phyloP scores from a whole-genome alignment of 2,888 invertebrate species.

The Toxonevra muliebris region DNA sequence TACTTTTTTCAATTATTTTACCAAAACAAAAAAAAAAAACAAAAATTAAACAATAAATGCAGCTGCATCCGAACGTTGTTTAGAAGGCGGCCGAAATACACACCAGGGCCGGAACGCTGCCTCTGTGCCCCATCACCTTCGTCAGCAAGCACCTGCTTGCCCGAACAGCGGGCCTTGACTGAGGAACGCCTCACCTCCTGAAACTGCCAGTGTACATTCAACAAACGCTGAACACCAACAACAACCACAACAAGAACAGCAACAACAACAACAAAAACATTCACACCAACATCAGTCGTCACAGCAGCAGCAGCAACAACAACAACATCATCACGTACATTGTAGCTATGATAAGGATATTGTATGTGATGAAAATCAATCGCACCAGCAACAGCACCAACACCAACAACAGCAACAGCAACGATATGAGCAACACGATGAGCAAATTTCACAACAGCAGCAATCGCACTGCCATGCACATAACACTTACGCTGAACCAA shows the following conservation, averaged over 20 bases:
- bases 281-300: slow-evolving; percentile 49
- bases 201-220: slow-evolving; percentile 61
- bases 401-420: slow-evolving; percentile 43
- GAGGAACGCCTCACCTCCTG: slow-evolving; percentile 78
- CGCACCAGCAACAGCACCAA: slow-evolving; percentile 51
- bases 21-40: too few relatives aligned
- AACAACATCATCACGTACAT: slow-evolving; percentile 57
- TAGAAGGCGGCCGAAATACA: slow-evolving; percentile 75
- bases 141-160: slow-evolving; percentile 67
- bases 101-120: slow-evolving; percentile 71
- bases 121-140: slow-evolving; percentile 70
- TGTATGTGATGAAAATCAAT: slow-evolving; percentile 62
- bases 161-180: slow-evolving; percentile 67
- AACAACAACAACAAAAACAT: slow-evolving; percentile 46
- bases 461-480: slow-evolving; percentile 38
- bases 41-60: slow-evolving; percentile 44
- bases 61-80: slow-evolving; percentile 90
- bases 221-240: slow-evolving; percentile 51
- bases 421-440: slow-evolving; percentile 43
- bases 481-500: slow-evolving; percentile 26
- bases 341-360: slow-evolving; percentile 64
- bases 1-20: slow-evolving; percentile 26
- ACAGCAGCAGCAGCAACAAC: slow-evolving; percentile 36
- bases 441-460: slow-evolving; percentile 46
- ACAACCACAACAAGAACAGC: slow-evolving; percentile 45